Evolutionary conservation across 2,888 invertebrate species (phyloP), one percentile per base, ranked within the genome.

Genomic region (Drosophila lacicola): DNA sequence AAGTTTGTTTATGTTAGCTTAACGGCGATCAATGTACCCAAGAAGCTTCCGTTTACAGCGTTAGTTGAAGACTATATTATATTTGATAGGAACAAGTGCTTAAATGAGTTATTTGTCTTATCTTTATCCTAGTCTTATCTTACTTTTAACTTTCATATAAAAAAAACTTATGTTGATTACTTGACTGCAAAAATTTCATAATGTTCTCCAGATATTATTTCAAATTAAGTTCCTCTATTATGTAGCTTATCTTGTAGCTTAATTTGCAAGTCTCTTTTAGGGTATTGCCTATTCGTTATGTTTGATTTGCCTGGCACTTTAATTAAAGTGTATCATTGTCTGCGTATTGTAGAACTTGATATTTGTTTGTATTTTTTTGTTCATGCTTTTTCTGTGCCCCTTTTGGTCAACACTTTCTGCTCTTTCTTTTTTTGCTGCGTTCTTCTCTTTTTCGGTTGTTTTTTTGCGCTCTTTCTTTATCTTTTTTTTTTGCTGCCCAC

Each of bases 261-360:
- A 1, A 0, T 21, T 19, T 2, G 13, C 11, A 13, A 49, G 13
- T 9, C 21, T n/a, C 10, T 21, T 8, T 3, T 5, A 45, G 55
- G 25, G 45, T 45, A 55, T 45, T 17, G 4, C 0, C 3, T 17
- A 45, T 34, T 55, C 45, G 55, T 6, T 4, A 1, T 13, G 11
- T 1, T n/a, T 33, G 3, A 10, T 4, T 11, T 36, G 9, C 3
- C 17, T 25, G 17, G 17, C 36, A 13, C 14, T 51, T 60, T 75
- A 74, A 69, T 75, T 78, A 75, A 79, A 75, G 79, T 61, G 75
- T 75, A 74, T 75, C 60, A 61, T 63, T 62, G 62, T 55, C 21
- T 46, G 57, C 51, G 54, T 68, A 51, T 58, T 55, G 37, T 33
- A 58, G 36, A 63, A 42, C 42, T 66, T 39, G 33, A 66, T 33